These are phyloP conservation scores for Notothenia rossii DNA, from an alignment of 2,113 vertebrate species.

Conservation along the genomic window DNA sequence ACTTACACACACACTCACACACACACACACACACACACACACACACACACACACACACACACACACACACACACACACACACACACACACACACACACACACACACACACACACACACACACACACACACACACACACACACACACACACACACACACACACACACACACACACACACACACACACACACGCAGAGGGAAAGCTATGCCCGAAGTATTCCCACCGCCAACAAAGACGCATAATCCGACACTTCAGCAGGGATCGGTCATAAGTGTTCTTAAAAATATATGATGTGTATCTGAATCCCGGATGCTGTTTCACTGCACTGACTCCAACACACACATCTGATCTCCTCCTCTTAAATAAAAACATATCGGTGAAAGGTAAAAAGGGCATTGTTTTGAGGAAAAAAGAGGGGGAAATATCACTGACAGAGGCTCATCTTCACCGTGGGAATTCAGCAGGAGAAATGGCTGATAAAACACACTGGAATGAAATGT, in stretches of 20 bases:
- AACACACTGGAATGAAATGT: neutral
- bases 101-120: constrained; percentile 21
- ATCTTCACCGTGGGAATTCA: neutral
- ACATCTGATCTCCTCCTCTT: neutral
- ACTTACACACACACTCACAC: constrained; percentile 19
- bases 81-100: constrained; percentile 16
- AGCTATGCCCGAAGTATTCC: constrained; percentile 31
- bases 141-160: no score
- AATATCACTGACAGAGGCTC: neutral
- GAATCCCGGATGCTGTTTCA: constrained; percentile 14
- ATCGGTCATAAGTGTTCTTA: constrained; percentile 48
- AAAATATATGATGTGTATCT: constrained; percentile 45
- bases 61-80: neutral
- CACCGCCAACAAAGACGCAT: constrained; percentile 29
- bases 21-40: constrained; percentile 17
- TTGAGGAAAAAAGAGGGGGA: neutral
- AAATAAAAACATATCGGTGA: neutral
- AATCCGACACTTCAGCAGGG: constrained; percentile 41
- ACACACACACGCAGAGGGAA: constrained; percentile 9
- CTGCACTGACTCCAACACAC: constrained; percentile 9
- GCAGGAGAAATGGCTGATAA: neutral
- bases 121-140: neutral
- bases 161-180: no score
- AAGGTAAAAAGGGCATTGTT: no score
- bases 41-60: constrained; percentile 16